Percentiles rank a stretch among this genome's conserved stretches.
Evolutionary conservation across 2,113 vertebrate species (phyloP).

Genomic region (Festucalex cinctus): DNA sequence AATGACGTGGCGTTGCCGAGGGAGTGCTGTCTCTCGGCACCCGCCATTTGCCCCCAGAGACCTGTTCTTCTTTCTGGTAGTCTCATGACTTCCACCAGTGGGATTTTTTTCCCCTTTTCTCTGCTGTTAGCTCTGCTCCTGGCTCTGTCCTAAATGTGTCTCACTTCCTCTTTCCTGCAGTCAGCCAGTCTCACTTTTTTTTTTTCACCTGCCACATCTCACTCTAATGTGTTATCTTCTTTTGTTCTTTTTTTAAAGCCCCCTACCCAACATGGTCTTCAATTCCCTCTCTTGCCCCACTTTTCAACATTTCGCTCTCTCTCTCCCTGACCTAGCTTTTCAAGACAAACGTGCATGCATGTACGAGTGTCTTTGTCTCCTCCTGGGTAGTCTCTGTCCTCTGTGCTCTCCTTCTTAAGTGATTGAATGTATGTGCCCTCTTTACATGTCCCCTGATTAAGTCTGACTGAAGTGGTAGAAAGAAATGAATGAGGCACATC

Average conservation of each 20-base stretch:
- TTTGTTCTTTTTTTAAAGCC: constrained; percentile 33
- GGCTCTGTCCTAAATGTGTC: constrained; percentile 54
- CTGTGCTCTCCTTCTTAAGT: constrained; percentile 20
- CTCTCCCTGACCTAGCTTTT: constrained; percentile 13
- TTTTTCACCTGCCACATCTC: constrained; percentile 19
- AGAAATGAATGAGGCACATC: neutral
- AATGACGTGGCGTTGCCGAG: constrained; percentile 14
- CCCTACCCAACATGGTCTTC: constrained; percentile 19
- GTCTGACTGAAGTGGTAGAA: constrained; percentile 26
- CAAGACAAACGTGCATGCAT: neutral
- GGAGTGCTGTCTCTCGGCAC: constrained; percentile 17
- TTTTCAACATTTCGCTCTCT: neutral
- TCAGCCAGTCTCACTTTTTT: constrained; percentile 23
- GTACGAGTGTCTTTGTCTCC: constrained; percentile 7
- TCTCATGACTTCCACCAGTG: constrained; percentile 39
- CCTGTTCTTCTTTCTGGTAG: constrained; percentile 19
- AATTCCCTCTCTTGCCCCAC: constrained; percentile 14
- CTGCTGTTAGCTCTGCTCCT: constrained; percentile 19
- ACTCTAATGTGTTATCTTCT: constrained; percentile 46
- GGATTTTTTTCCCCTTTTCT: constrained; percentile 56
- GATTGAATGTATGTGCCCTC: constrained; percentile 39
- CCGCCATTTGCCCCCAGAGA: constrained; percentile 37
- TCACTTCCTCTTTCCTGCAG: constrained; percentile 27
- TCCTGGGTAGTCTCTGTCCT: constrained; percentile 21
- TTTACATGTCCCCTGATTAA: constrained; percentile 43